Base-by-base conservation (phyloP, 2,797 vertebrate species). In the Galaxias olidus region DNA sequence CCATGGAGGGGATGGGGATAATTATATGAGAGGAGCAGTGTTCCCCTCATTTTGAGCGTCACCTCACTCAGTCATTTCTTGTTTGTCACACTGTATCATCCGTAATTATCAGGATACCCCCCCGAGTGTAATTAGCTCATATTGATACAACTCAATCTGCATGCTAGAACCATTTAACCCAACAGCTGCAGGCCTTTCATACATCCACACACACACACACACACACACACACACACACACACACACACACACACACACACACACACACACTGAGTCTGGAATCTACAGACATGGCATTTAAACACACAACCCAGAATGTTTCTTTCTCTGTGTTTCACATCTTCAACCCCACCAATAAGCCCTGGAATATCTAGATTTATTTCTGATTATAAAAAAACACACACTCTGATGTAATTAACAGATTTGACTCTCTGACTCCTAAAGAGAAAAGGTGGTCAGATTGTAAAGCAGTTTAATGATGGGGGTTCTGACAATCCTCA, bases 291-390 rank as follows among this genome's bases (percentile, higher is more conserved):
- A 30, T 6, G 2, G 30, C 30, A 30, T 30, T 30, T 30, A 30
- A 30, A 30, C 30, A 30, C 30, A 59, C 18, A 57, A 71, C 18
- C 67, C 58, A 50, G 49, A 53, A 8, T 47, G 1, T 40, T 41
- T 59, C 10, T 45, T 0, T 20, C 19, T 62, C 45, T 14, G n/a
- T 17, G 62, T 55, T 5, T 12, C 49, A 45, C 64, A n/a, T 10
- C 70, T 66, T 52, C 69, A 40, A 59, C 68, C 19, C 19, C 62
- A 12, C 49, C 68, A 74, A 75, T 8, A 12, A 56, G 11, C 6
- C 0, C 48, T 58, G 58, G 55, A 56, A 68, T 63, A 62, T 77
- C 69, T 46, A 45, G 65, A 78, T 66, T 61, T 67, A 74, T 78
- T 71, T 69, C 53, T 0, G 14, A 77, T 75, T 19, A 42, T 44